A percentile compares a stretch with the other conserved stretches of the same genome.
Conservation (phyloP, 2,888 invertebrate species). For the Mythimna impura region DNA sequence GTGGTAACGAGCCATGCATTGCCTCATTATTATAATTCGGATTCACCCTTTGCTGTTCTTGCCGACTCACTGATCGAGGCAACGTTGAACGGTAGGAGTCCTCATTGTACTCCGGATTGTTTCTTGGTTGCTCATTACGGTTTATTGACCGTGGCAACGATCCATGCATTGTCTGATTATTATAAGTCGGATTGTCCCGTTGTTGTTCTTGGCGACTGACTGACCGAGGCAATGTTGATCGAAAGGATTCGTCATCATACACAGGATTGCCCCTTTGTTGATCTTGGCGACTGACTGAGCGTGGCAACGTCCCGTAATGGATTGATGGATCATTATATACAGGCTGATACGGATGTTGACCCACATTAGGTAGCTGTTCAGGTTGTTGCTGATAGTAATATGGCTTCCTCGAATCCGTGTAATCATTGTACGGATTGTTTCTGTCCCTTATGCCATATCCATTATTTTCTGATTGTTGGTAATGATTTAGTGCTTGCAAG, state of each 20-base stretch:
- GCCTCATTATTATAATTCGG: conserved; percentile 62
- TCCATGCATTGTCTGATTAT: conserved; percentile 61
- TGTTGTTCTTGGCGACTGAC: conserved; percentile 60
- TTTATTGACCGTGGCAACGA: conserved; percentile 78
- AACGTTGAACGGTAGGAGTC: conserved; percentile 76
- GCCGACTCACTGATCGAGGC: conserved; percentile 73
- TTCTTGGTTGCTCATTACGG: conserved; percentile 67
- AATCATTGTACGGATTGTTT: conserved; percentile 79
- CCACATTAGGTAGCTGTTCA: conserved; percentile 61
- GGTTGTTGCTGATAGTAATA: conserved; percentile 64
- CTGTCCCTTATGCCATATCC: conserved; percentile 69
- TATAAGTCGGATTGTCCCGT: conserved; percentile 65
- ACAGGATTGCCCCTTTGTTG: conserved; percentile 62
- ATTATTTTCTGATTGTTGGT: conserved; percentile 74
- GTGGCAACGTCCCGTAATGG: conserved; percentile 78
- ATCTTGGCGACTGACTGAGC: conserved; percentile 70
- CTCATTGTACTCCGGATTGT: conserved; percentile 44
- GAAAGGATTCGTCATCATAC: conserved; percentile 65
- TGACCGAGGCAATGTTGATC: conserved; percentile 79
- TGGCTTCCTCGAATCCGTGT: conserved; percentile 72
- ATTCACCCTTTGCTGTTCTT: conserved; percentile 56
- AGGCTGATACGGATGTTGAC: conserved; percentile 76
- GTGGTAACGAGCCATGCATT: conserved; percentile 52
- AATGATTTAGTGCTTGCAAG: conserved; percentile 82
- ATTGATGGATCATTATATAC: conserved; percentile 75